phyloP scores from a whole-genome alignment of 2,888 invertebrate species.

The Rhopalosiphum nymphaeae region DNA sequence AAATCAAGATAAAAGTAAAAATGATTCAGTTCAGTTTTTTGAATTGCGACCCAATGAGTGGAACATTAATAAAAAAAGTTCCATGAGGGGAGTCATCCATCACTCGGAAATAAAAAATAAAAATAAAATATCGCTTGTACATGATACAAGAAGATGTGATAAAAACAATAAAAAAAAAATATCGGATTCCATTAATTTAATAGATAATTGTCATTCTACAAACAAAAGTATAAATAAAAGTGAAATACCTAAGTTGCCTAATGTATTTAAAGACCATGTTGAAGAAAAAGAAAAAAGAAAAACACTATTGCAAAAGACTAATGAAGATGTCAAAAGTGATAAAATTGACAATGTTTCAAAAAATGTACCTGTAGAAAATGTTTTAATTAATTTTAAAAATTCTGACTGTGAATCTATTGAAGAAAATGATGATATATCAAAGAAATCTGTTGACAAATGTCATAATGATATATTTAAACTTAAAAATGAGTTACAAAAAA shows the following conservation, averaged over 20 bases:
- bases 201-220: not conserved
- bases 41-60: conserved; percentile 63
- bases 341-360: not conserved
- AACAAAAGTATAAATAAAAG: not conserved
- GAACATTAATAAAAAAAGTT: conserved; percentile 42
- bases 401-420: not conserved
- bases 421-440: not conserved
- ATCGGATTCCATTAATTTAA: not conserved
- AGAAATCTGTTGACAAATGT: not conserved
- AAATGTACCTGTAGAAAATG: not conserved
- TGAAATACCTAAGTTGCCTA: not conserved
- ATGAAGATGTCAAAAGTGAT: not conserved
- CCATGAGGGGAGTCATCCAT: conserved; percentile 60
- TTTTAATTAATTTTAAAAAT: not conserved
- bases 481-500: not conserved
- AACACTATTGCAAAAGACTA: not conserved
- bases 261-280: not conserved
- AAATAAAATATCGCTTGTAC: not conserved
- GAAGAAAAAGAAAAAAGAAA: not conserved
- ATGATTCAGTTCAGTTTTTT: conserved; percentile 46
- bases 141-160: not conserved
- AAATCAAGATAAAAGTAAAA: conserved; percentile 8
- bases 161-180: not conserved
- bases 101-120: conserved; percentile 32
- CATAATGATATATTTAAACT: not conserved